Conservation (phyloP, 1,140 invertebrate genomes). For the Theocolax elegans region DNA sequence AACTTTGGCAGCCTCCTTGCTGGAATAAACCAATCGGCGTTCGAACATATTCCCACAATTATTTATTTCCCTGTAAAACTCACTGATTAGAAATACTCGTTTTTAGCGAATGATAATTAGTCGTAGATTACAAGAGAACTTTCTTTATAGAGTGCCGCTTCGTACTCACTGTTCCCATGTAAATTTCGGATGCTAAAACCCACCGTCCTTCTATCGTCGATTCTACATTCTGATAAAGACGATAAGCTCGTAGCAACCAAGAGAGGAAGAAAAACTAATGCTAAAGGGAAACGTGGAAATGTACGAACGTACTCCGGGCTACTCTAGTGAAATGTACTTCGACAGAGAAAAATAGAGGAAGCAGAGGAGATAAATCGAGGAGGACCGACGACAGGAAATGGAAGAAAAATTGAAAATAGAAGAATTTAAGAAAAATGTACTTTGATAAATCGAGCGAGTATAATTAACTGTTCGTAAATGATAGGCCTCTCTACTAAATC, state of each 20-base stretch:
- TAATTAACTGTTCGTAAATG: too few relatives aligned
- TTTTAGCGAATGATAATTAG: too few relatives aligned
- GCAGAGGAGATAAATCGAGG: constrained; percentile 2
- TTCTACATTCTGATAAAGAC: not conserved
- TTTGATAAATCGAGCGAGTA: too few relatives aligned
- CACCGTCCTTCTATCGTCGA: not conserved
- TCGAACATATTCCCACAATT: too few relatives aligned
- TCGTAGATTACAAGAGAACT: too few relatives aligned
- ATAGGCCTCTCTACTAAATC: too few relatives aligned
- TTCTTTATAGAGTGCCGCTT: too few relatives aligned
- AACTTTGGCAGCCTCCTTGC: too few relatives aligned
- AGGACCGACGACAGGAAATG: not conserved
- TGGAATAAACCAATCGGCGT: too few relatives aligned
- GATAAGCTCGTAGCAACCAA: not conserved
- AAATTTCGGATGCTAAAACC: not conserved
- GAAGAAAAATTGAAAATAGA: constrained; percentile 30
- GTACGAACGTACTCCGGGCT: not conserved
- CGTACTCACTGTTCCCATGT: too few relatives aligned
- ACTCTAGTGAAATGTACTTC: not conserved
- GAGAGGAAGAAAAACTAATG: not conserved
- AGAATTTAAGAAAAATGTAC: not conserved
- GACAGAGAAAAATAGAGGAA: not conserved
- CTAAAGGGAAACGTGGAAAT: not conserved
- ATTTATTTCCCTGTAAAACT: too few relatives aligned
- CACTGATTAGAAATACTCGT: too few relatives aligned